Base-by-base conservation (phyloP, 2,113 vertebrate species). In the Emydura subglobosa region DNA sequence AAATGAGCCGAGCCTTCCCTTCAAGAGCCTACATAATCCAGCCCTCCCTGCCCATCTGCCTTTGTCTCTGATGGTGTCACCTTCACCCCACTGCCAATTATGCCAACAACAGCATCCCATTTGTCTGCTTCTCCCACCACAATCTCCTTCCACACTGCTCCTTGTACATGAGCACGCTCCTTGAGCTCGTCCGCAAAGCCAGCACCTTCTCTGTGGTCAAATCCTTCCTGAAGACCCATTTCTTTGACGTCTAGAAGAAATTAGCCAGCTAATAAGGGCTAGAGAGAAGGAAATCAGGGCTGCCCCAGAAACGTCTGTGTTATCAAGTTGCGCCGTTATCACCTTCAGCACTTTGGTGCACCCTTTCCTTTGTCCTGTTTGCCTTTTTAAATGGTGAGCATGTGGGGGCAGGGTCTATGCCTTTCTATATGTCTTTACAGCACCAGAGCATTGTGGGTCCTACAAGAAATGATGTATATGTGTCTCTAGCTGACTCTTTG, bases 61-160 rank as follows among this genome's bases (percentile, higher is more conserved):
- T 89, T 89, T 79, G 29, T 57, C 27, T 79, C 68, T 86, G 49
- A 44, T 50, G 42, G 42, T 27, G 10, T 54, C 31, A 55, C 44
- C 13, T 90, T 88, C 17, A 3, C 61, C 81, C 19, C 29, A 29
- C 55, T 81, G 11, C 78, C 24, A 31, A 83, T 89, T 1, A 0
- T 79, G 47, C 29, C 6, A 6, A 12, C 68, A 91, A 89, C 78
- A 83, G 1, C 2, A 8, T 61, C 76, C 25, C 7, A 83, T 89
- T 39, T 55, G 39, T 81, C 14, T 85, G 83, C 53, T 51, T 91
- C 89, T 91, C 44, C 85, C 27, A 72, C n/a, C 27, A 72, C n/a
- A 72, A 6, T 7, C 6, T 57, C 81, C 72, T 44, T 87, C 82
- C 53, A 24, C 74, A 4, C 88, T 11, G 42, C 13, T 1, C 79